Evolutionary conservation across 2,797 vertebrate genomes (phyloP).

Genomic region (Pseudomugil gertrudae): DNA sequence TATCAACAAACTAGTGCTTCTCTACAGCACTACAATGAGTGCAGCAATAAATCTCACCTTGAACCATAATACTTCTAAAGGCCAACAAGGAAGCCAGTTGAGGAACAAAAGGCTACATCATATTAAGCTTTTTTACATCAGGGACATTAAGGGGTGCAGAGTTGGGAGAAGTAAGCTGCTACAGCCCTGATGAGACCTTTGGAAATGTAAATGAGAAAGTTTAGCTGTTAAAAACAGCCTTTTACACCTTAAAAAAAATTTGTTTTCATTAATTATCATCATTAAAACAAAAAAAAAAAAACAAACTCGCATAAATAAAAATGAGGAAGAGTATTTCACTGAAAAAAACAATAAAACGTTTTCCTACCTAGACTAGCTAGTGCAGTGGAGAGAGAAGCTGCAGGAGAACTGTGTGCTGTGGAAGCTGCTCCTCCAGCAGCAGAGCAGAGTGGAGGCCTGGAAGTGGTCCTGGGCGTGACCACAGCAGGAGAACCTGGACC

Average conservation of each 20-base stretch:
- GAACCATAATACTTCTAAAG: conserved; percentile 9
- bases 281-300: too few relatives aligned
- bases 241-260: too few relatives aligned
- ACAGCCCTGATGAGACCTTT: neutral
- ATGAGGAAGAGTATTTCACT: too few relatives aligned
- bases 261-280: too few relatives aligned
- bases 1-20: neutral
- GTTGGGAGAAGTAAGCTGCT: too few relatives aligned
- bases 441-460: conserved; percentile 59
- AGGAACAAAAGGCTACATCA: neutral
- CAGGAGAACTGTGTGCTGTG: conserved; percentile 38
- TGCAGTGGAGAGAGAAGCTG: conserved; percentile 84
- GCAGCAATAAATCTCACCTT: conserved; percentile 9
- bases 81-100: neutral
- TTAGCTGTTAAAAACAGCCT: too few relatives aligned
- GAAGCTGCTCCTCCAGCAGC: conserved; percentile 59
- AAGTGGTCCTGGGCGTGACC: conserved; percentile 87
- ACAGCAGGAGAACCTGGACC: conserved; percentile 96
- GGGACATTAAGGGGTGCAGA: too few relatives aligned
- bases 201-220: neutral
- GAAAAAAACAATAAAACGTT: neutral
- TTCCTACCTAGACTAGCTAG: conserved; percentile 89
- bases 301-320: too few relatives aligned
- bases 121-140: neutral
- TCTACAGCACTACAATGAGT: conserved; percentile 3